Conservation (phyloP, 2,888 invertebrate species). For the Morpho achilles region DNA sequence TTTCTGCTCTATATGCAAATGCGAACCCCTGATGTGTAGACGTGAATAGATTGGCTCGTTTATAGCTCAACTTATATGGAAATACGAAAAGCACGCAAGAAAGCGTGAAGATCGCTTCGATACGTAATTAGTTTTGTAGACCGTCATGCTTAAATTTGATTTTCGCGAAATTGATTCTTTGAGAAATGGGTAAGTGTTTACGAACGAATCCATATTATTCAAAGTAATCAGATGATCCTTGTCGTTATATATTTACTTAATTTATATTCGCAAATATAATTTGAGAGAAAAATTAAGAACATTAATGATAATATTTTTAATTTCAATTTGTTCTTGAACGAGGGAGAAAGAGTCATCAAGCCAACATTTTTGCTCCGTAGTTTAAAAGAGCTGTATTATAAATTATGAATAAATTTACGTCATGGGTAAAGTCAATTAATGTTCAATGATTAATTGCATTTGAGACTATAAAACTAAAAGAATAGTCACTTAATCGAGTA, state of each 20-base stretch:
- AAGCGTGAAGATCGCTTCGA: constrained; percentile 74
- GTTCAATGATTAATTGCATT: constrained; percentile 21
- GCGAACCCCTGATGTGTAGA: constrained; percentile 79
- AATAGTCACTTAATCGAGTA: constrained; percentile 1
- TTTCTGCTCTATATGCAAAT: constrained; percentile 80
- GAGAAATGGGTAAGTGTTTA: constrained; percentile 39
- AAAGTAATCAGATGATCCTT: neutral
- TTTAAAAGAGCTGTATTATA: constrained; percentile 63
- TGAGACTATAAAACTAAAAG: constrained; percentile 10
- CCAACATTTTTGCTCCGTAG: constrained; percentile 38
- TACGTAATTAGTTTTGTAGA: constrained; percentile 76
- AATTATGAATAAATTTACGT: constrained; percentile 59
- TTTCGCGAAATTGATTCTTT: constrained; percentile 51
- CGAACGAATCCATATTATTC: constrained; percentile 28
- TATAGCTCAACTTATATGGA: constrained; percentile 79
- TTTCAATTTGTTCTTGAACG: neutral
- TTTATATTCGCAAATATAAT: no score
- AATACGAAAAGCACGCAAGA: constrained; percentile 78
- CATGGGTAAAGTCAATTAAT: constrained; percentile 16
- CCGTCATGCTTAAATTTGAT: constrained; percentile 58
- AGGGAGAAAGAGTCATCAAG: constrained; percentile 7
- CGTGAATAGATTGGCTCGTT: constrained; percentile 80
- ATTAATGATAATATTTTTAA: neutral
- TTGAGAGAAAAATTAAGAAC: neutral
- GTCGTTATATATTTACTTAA: no score